A percentile compares a stretch with the other conserved stretches of the same genome.
Evolutionary conservation across 2,113 vertebrate genomes (phyloP).

Genomic region (Epinephelus cyanopodus): DNA sequence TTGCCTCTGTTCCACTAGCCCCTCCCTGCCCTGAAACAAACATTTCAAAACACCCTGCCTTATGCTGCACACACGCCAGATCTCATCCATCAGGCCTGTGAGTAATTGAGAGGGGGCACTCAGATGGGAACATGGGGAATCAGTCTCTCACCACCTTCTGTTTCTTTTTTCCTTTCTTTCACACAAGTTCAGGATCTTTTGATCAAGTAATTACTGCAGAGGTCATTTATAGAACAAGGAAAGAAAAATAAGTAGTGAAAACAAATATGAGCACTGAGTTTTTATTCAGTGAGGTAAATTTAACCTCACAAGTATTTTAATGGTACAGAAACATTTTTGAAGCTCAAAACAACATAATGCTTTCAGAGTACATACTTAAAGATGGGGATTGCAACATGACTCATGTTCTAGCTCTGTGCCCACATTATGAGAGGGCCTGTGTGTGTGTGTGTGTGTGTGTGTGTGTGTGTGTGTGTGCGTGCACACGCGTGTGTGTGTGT

Average conservation of each 20-base stretch:
- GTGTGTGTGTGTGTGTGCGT: not conserved
- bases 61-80: constrained; percentile 26
- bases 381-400: constrained; percentile 9
- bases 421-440: not conserved
- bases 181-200: constrained; percentile 11
- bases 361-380: constrained; percentile 2
- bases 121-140: constrained; percentile 4
- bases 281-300: not conserved
- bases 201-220: not conserved
- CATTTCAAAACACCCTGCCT: constrained; percentile 38
- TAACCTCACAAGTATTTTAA: not conserved
- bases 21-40: constrained; percentile 42
- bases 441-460: not conserved
- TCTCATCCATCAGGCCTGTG: constrained; percentile 54
- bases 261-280: not conserved
- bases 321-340: not conserved
- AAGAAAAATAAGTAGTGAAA: not conserved
- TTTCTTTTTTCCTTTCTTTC: constrained; percentile 16
- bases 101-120: constrained; percentile 48
- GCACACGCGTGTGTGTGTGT: not conserved
- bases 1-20: constrained; percentile 4
- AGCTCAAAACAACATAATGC: not conserved
- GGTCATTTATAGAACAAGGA: not conserved
- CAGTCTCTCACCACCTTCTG: constrained; percentile 21
- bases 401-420: not conserved